These are phyloP conservation scores for Macrobrachium rosenbergii DNA, from an alignment of 1,140 invertebrate species.

Conservation along the genomic window DNA sequence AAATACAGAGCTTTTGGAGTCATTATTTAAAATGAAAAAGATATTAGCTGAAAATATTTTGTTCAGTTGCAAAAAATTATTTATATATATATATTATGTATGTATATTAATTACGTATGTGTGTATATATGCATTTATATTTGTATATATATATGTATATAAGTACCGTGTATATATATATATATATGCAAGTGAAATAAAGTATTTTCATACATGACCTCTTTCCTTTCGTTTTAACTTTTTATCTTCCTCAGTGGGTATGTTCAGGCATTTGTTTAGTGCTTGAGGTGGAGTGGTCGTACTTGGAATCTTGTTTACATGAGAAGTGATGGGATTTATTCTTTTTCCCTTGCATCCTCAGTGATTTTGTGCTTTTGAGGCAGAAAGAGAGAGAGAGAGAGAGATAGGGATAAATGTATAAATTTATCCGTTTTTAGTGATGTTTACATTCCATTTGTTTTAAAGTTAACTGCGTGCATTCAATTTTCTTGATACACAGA, in stretches of 20 bases:
- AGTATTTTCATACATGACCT: background rate
- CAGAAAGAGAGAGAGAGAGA: constrained; percentile 10
- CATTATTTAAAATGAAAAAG: too few relatives aligned
- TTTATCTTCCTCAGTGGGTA: background rate
- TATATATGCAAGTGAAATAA: background rate
- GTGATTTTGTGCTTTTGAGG: too few relatives aligned
- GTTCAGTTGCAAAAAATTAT: too few relatives aligned
- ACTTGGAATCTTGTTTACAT: too few relatives aligned
- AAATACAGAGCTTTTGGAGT: too few relatives aligned
- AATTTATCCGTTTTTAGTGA: background rate
- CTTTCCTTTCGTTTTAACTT: background rate
- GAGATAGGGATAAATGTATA: background rate
- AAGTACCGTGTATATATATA: background rate
- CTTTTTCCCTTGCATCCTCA: too few relatives aligned
- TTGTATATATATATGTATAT: constrained; percentile 32
- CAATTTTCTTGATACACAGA: background rate
- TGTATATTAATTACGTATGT: constrained; percentile 25
- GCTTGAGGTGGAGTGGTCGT: too few relatives aligned
- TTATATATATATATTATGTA: constrained; percentile 40
- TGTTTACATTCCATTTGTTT: too few relatives aligned
- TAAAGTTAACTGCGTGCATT: too few relatives aligned
- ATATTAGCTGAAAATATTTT: too few relatives aligned
- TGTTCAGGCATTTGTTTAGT: too few relatives aligned
- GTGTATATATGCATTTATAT: constrained; percentile 35
- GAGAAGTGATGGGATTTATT: too few relatives aligned